Conservation (phyloP, 1,140 invertebrate genomes). For the Drosophila triauraria region DNA sequence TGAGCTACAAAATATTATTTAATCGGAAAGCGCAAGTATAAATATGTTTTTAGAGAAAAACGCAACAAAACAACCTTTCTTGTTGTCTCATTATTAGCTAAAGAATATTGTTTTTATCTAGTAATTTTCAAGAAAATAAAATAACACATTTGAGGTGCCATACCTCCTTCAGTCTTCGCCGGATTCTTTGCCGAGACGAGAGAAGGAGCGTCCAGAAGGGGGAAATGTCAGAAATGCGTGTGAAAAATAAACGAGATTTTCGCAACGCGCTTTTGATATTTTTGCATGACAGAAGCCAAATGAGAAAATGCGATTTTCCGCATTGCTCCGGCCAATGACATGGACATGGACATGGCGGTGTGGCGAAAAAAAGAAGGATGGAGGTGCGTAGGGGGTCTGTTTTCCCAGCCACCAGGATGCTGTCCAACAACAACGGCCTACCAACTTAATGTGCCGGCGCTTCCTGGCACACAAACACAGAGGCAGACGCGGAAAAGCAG, state of each 20-base stretch:
- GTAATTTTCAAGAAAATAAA: too few relatives aligned
- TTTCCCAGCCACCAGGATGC: slow-evolving; percentile 55
- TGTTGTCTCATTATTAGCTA: too few relatives aligned
- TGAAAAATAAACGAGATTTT: slow-evolving; percentile 84
- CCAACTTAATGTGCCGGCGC: slow-evolving; percentile 80
- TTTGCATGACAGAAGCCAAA: slow-evolving; percentile 83
- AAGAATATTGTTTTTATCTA: too few relatives aligned
- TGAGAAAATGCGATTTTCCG: slow-evolving; percentile 83
- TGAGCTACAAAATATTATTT: too few relatives aligned
- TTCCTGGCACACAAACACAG: slow-evolving; percentile 65
- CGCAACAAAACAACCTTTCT: too few relatives aligned
- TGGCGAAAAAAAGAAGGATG: not conserved
- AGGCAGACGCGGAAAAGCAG: not conserved
- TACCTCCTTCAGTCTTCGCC: slow-evolving; percentile 1
- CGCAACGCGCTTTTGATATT: slow-evolving; percentile 81
- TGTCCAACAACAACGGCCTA: slow-evolving; percentile 70
- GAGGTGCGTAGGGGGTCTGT: not conserved
- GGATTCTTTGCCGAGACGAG: not conserved
- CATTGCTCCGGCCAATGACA: slow-evolving; percentile 81
- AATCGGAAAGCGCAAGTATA: too few relatives aligned
- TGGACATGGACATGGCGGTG: slow-evolving; percentile 57
- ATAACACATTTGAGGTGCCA: too few relatives aligned
- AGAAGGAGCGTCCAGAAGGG: not conserved
- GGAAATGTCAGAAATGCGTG: slow-evolving; percentile 78
- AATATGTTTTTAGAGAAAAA: too few relatives aligned